Base-by-base conservation (phyloP, 2,888 invertebrate genomes). In the Ephialtes manifestator region DNA sequence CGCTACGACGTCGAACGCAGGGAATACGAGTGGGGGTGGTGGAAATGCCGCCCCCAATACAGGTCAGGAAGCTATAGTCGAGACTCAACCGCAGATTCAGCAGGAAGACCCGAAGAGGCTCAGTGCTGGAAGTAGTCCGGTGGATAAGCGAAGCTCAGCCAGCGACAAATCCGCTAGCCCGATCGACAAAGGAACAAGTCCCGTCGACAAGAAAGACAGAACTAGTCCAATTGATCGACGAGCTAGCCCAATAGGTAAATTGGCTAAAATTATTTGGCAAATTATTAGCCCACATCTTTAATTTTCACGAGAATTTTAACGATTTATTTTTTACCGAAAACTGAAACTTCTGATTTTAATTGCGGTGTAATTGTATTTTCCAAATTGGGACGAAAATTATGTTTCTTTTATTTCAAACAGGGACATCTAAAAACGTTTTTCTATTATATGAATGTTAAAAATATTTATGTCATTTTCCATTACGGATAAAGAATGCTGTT, bases 91-190 rank as follows among this genome's bases (percentile, higher is more conserved):
- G 43, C 89, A 89, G 46, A 85, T 81, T 63, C 88, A 87, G 60
- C 90, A 91, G 76, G 88, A 91, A 70, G 88, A 90, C 63, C 53
- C 88, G 8, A 93, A 93, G 84, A 90, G 93, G 43, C 90, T 92
- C 43, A 94, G 93, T 84, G 90, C 93, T 15, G 91, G 91, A 15
- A 93, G 91, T 74, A 94, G 94, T 81, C 93, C 94, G 2, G 90
- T 93, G 11, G 94, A 94, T 43, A 93, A 93, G 85, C 90, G 92
- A 18, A 94, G 93, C 76, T 92, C 93, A 55, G 92, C 93, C 35
- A 94, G 93, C 76, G 93, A 93, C 84, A 92, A 94, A 86, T 88
- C 95, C 93, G 91, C 95, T 93, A 91, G 94, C 93, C 85, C 94
- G 92, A 95, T 95, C 86, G 95, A 95, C 20, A 93, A 94, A 65